phyloP scores from a whole-genome alignment of 2,797 vertebrate genomes.

The Otolemur crassicaudatus region DNA sequence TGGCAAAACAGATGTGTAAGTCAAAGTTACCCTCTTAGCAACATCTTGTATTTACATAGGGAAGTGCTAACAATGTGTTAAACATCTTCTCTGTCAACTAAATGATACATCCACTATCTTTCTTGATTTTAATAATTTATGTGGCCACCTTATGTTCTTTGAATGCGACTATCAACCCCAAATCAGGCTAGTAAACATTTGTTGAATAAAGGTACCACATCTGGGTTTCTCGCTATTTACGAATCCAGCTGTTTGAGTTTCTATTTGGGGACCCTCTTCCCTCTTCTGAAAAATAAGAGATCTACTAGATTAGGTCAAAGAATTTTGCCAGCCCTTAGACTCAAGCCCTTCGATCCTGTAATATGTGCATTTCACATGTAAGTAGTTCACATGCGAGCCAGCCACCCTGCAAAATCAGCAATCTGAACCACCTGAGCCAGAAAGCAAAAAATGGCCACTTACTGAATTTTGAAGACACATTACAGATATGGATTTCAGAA shows the following conservation, averaged over 20 bases:
- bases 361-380: slow-evolving; percentile 36
- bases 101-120: not conserved
- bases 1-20: slow-evolving; percentile 67
- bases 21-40: not conserved
- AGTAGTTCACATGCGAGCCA: not conserved
- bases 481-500: slow-evolving; percentile 47
- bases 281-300: slow-evolving; percentile 25
- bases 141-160: not conserved
- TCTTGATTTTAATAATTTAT: slow-evolving; percentile 13
- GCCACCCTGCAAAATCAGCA: slow-evolving; percentile 57
- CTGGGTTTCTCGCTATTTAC: not conserved
- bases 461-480: slow-evolving; percentile 48
- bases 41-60: slow-evolving; percentile 29
- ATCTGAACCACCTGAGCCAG: not conserved
- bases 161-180: not conserved
- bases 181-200: not conserved
- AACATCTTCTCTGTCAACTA: slow-evolving; percentile 13
- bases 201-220: not conserved
- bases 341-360: not conserved
- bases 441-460: slow-evolving; percentile 61
- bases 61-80: slow-evolving; percentile 17
- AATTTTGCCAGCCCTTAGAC: not conserved
- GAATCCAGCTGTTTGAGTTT: not conserved
- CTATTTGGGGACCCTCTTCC: not conserved
- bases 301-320: not conserved